Conservation (phyloP, 2,888 invertebrate genomes). For the Caenorhabditis sinica region DNA sequence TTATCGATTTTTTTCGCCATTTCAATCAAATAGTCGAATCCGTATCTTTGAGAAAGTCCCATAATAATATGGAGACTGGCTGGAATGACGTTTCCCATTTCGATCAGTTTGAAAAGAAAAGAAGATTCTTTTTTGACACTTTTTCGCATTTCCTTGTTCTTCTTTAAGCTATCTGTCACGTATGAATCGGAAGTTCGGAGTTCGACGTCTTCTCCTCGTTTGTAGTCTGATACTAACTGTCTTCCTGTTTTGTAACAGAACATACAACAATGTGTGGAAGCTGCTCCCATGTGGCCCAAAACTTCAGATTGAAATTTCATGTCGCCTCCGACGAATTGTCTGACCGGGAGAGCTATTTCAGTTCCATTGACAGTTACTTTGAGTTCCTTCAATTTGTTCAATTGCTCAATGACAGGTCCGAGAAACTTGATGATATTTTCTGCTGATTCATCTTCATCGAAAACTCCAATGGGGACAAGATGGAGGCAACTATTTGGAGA, state of each 20-base stretch:
- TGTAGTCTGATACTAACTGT: background rate
- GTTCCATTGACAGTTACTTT: background rate
- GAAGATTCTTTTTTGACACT: background rate
- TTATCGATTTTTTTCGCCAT: background rate
- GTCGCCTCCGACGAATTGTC: slow-evolving; percentile 18
- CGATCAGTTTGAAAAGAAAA: slow-evolving; percentile 5
- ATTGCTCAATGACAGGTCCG: background rate
- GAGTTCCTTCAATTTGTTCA: background rate
- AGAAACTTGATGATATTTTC: background rate
- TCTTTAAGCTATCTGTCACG: background rate
- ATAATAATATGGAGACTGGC: slow-evolving; percentile 9
- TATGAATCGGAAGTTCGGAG: background rate
- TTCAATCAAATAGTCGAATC: background rate
- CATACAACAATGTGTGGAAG: background rate
- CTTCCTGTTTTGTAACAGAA: background rate
- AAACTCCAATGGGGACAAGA: background rate
- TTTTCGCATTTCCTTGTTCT: background rate
- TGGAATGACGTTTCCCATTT: background rate
- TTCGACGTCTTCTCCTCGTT: background rate
- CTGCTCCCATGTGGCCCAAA: slow-evolving; percentile 31
- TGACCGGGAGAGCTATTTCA: background rate
- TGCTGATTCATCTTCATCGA: background rate
- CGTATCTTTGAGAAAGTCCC: slow-evolving; percentile 14
- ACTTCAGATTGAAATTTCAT: slow-evolving; percentile 7
- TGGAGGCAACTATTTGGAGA: background rate